phyloP scores from a whole-genome alignment of 1,140 invertebrate species.

The Diachasmimorpha longicaudata region DNA sequence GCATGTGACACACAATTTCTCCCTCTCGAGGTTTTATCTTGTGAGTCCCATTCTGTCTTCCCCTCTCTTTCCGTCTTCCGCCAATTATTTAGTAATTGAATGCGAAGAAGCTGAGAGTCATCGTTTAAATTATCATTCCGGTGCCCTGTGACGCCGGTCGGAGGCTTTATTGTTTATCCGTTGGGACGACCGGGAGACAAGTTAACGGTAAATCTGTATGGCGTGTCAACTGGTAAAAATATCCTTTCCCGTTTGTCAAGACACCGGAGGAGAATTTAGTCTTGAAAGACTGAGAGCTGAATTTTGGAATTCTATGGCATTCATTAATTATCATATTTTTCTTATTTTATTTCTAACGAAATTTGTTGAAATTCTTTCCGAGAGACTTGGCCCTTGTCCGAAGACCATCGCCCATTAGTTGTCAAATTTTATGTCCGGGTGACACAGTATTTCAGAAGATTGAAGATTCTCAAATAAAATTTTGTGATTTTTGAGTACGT shows the following conservation, averaged over 20 bases:
- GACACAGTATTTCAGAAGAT: too few species aligned
- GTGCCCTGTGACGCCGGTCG: constrained; percentile 18
- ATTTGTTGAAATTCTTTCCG: too few species aligned
- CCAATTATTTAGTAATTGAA: constrained; percentile 63
- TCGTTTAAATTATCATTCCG: constrained; percentile 60
- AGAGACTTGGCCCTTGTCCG: too few species aligned
- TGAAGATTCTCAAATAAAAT: too few species aligned
- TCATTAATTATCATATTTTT: too few species aligned
- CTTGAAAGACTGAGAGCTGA: too few species aligned
- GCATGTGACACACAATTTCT: constrained; percentile 14
- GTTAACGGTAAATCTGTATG: constrained; percentile 30
- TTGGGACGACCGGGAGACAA: constrained; percentile 21
- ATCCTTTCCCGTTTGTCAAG: not conserved
- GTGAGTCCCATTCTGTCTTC: constrained; percentile 16
- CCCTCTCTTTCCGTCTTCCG: constrained; percentile 34
- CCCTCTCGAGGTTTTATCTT: constrained; percentile 12
- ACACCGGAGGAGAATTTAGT: too few species aligned
- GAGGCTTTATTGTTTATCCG: constrained; percentile 50
- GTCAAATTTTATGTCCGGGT: too few species aligned
- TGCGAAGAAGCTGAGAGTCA: constrained; percentile 57
- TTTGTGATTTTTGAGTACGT: too few species aligned
- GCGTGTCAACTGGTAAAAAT: not conserved
- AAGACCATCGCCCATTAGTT: too few species aligned
- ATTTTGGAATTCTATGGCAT: too few species aligned
- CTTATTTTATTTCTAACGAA: too few species aligned